These are phyloP conservation scores for Metalampra italica DNA, from an alignment of 2,888 invertebrate species.

Conservation along the genomic window DNA sequence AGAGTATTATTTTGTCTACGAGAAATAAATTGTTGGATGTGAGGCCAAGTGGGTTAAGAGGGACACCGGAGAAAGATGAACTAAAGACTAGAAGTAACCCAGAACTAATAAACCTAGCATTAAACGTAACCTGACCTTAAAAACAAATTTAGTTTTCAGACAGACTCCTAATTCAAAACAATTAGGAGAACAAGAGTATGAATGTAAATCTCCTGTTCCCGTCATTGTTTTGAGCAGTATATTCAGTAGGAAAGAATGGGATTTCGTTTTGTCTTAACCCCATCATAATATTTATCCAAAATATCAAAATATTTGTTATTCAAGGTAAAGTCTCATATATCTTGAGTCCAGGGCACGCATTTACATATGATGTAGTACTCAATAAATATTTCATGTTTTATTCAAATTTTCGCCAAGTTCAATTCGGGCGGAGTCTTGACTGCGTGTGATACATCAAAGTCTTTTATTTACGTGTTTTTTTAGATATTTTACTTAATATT, in stretches of 20 bases:
- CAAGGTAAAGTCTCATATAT: constrained; percentile 40
- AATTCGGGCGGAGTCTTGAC: constrained; percentile 13
- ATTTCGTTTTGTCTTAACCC: neutral
- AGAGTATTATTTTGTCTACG: no score
- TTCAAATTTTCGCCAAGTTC: constrained; percentile 37
- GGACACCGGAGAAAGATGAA: no score
- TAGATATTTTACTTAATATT: neutral
- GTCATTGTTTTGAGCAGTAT: no score
- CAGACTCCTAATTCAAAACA: no score
- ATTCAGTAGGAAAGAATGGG: neutral
- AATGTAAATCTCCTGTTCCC: no score
- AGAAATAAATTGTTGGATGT: no score
- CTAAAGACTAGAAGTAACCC: no score
- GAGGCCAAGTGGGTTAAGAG: no score
- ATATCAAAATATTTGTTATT: constrained; percentile 24
- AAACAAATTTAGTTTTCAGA: no score
- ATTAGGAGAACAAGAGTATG: no score
- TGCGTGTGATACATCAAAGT: constrained; percentile 31
- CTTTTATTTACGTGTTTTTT: constrained; percentile 30
- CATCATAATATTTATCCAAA: neutral
- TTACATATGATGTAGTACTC: constrained; percentile 40
- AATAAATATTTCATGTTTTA: constrained; percentile 52
- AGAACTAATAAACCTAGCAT: no score
- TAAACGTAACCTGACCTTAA: no score
- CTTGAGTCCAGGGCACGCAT: constrained; percentile 33